phyloP scores from a whole-genome alignment of 2,797 vertebrate genomes.

The Gymnopithys bicolor region DNA sequence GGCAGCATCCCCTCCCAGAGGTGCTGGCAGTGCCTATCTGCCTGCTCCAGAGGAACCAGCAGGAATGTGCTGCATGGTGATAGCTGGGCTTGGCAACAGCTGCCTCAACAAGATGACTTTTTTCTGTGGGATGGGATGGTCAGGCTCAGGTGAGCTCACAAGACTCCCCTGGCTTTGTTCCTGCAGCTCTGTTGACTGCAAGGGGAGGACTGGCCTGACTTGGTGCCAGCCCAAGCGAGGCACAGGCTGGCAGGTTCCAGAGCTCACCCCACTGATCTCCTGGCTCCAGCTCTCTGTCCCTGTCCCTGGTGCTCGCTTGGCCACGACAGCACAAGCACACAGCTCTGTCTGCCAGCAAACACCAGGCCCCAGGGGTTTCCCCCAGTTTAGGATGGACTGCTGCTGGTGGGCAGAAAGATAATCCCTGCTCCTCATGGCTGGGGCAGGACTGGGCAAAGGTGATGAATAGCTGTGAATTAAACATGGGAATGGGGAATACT shows the following conservation, averaged over 20 bases:
- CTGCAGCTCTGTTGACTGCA: neutral
- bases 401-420: neutral
- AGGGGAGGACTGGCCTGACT: neutral
- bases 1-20: neutral
- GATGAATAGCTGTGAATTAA: neutral
- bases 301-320: neutral
- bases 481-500: neutral
- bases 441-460: neutral
- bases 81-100: neutral
- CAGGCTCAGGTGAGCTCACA: neutral
- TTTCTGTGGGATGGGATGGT: neutral
- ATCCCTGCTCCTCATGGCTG: neutral
- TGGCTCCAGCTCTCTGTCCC: neutral
- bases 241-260: neutral
- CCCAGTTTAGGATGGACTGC: neutral
- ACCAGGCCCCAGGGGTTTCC: neutral
- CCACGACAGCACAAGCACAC: accelerated
- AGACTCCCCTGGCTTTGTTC: neutral
- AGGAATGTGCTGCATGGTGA: neutral
- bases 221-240: accelerated
- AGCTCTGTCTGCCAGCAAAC: neutral
- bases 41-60: neutral
- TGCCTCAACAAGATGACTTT: neutral
- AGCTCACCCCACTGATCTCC: neutral
- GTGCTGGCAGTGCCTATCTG: neutral